phyloP scores from a whole-genome alignment of 1,140 invertebrate species.

The Atta cephalotes region DNA sequence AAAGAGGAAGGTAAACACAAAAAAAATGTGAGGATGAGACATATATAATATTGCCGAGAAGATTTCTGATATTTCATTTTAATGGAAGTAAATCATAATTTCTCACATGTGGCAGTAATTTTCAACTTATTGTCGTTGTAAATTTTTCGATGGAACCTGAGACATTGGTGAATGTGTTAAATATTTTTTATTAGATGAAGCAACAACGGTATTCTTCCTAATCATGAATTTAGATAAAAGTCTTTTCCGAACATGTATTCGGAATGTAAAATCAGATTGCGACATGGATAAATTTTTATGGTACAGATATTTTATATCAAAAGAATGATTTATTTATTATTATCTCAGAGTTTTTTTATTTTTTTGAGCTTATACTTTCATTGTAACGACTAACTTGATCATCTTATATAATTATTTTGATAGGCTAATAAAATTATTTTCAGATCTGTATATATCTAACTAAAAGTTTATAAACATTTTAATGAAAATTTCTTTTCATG shows the following conservation, averaged over 20 bases:
- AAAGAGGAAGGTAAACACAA: neutral
- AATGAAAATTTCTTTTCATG: too few relatives aligned
- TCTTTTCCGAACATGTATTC: neutral
- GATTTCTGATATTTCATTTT: conserved; percentile 54
- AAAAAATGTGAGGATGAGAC: neutral
- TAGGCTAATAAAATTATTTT: too few relatives aligned
- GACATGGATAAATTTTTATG: neutral
- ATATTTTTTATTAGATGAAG: neutral
- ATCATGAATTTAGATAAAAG: neutral
- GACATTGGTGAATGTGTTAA: too few relatives aligned
- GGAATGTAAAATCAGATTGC: neutral
- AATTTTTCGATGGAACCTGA: neutral
- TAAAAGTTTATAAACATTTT: too few relatives aligned
- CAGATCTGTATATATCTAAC: too few relatives aligned
- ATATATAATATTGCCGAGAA: conserved; percentile 32
- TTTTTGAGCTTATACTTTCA: too few relatives aligned
- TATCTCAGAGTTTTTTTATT: too few relatives aligned
- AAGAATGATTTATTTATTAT: too few relatives aligned
- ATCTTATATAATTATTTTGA: too few relatives aligned
- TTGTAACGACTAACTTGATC: too few relatives aligned
- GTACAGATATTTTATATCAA: neutral
- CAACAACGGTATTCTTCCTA: neutral
- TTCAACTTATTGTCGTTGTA: neutral
- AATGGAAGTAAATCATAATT: conserved; percentile 52
- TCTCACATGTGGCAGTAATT: conserved; percentile 43